phyloP scores from a whole-genome alignment of 2,113 vertebrate species.

The Nymphicus hollandicus region DNA sequence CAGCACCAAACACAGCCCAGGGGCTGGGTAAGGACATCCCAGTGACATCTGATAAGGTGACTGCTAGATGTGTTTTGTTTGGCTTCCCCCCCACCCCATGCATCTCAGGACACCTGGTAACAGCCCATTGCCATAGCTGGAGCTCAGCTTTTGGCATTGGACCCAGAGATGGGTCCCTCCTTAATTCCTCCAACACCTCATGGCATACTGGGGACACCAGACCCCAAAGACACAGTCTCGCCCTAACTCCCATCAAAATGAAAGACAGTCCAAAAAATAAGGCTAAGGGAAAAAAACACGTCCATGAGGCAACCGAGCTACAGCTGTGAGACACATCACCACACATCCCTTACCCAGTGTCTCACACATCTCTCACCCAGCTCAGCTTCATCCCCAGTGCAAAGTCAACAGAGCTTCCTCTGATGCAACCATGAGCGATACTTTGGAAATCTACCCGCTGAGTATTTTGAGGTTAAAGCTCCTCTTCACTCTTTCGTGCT shows the following conservation, averaged over 20 bases:
- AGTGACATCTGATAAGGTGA: not conserved
- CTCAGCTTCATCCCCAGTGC: not conserved
- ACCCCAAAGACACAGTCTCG: not conserved
- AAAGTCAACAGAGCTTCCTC: not conserved
- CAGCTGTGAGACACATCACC: not conserved
- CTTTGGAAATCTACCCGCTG: not conserved
- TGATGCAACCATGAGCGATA: not conserved
- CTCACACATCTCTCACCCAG: not conserved
- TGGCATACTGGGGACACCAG: accelerated
- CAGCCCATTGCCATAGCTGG: not conserved
- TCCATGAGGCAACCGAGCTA: not conserved
- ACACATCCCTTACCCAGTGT: not conserved
- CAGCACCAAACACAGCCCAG: not conserved
- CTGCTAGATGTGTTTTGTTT: not conserved
- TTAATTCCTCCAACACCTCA: not conserved
- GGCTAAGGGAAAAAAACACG: not conserved
- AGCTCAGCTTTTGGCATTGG: not conserved
- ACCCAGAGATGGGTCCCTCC: not conserved
- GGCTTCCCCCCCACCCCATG: accelerated
- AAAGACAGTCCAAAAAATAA: not conserved
- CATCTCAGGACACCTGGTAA: not conserved
- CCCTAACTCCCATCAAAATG: not conserved
- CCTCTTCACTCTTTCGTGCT: not conserved
- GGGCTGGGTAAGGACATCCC: not conserved
- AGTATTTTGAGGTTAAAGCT: not conserved